These are phyloP conservation scores for Ptiloglossa arizonensis DNA, from an alignment of 1,140 invertebrate genomes.

Conservation along the genomic window DNA sequence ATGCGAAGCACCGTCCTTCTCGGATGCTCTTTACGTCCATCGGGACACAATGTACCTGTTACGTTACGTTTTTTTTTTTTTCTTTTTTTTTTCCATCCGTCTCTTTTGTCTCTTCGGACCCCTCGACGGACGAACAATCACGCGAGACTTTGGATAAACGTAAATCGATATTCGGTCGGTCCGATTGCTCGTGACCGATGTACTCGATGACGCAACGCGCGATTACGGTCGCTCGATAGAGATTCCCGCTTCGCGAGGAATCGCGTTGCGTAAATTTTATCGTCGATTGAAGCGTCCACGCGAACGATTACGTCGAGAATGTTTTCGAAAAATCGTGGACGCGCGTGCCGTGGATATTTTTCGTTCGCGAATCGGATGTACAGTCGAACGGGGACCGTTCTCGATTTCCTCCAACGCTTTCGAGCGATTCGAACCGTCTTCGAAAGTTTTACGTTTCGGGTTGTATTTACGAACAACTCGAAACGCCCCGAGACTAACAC, in stretches of 20 bases:
- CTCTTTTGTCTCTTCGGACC: not conserved
- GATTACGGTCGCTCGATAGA: constrained; percentile 3
- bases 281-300: not conserved
- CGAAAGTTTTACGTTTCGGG: too few species aligned
- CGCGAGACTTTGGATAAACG: not conserved
- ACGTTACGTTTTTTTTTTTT: not conserved
- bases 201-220: not conserved
- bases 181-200: not conserved
- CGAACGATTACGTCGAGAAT: too few species aligned
- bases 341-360: too few species aligned
- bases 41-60: constrained; percentile 32
- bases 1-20: constrained; percentile 24
- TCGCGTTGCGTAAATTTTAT: not conserved
- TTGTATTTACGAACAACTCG: too few species aligned
- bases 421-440: too few species aligned
- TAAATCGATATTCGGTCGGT: not conserved
- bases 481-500: too few species aligned
- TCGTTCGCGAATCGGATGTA: too few species aligned
- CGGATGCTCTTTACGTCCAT: constrained; percentile 5
- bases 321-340: too few species aligned
- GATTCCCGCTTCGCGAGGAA: not conserved
- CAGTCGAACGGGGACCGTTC: too few species aligned
- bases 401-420: too few species aligned
- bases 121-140: not conserved
- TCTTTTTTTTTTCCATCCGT: not conserved